Evolutionary conservation across 2,888 invertebrate species (phyloP).

Genomic region (Diplazon laetatorius): DNA sequence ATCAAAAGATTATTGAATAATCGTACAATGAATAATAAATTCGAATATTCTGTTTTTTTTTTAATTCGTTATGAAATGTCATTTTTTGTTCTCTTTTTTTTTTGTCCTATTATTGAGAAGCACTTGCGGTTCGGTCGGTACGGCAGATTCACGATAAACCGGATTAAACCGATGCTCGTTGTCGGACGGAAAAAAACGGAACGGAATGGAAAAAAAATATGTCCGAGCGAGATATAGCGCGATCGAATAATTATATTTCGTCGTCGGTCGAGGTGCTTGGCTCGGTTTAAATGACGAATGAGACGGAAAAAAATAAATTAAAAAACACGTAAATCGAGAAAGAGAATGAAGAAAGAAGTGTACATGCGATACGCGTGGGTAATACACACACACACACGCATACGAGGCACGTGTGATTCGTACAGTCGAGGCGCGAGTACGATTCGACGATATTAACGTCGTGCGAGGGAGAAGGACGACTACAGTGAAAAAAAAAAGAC

Average conservation of each 20-base stretch:
- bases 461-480: slow-evolving; percentile 23
- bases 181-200: no score
- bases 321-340: slow-evolving; percentile 3
- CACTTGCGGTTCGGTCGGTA: not conserved
- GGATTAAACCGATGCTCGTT: slow-evolving; percentile 46
- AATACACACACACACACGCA: slow-evolving; percentile 24
- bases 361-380: not conserved
- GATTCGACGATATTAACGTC: slow-evolving; percentile 9
- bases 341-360: slow-evolving; percentile 7
- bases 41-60: not conserved
- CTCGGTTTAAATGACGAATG: slow-evolving; percentile 18
- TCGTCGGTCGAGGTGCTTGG: slow-evolving; percentile 14
- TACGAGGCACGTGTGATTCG: slow-evolving; percentile 32
- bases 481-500: no score
- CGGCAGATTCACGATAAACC: slow-evolving; percentile 13
- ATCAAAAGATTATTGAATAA: not conserved
- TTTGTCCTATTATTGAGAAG: slow-evolving; percentile 3
- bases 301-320: slow-evolving; percentile 11
- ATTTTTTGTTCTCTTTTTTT: not conserved
- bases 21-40: not conserved
- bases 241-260: slow-evolving; percentile 31
- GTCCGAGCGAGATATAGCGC: slow-evolving; percentile 6
- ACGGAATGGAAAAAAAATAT: slow-evolving; percentile 10
- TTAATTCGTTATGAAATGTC: not conserved
- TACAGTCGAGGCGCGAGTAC: not conserved